Evolutionary conservation across 2,797 vertebrate species (phyloP).

Genomic region (Periophthalmus magnuspinnatus): DNA sequence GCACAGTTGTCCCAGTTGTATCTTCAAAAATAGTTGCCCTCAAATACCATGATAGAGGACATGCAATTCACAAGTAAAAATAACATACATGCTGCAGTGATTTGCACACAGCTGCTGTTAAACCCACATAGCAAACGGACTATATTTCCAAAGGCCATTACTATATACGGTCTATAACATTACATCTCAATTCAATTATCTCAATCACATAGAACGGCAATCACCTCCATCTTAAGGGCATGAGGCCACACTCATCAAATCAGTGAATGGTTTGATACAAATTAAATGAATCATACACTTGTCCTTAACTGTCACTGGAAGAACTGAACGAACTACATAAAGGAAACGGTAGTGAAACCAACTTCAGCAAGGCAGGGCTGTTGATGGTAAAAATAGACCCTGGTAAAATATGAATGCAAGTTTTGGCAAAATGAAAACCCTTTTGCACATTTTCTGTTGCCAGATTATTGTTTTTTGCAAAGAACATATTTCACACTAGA

Average conservation of each 20-base stretch:
- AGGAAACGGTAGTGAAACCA: not conserved
- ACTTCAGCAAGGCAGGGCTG: not conserved
- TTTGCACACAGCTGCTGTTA: constrained; percentile 19
- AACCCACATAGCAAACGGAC: constrained; percentile 2
- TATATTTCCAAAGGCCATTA: not conserved
- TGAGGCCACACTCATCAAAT: constrained; percentile 2
- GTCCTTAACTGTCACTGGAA: constrained; percentile 8
- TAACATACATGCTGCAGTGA: constrained; percentile 10
- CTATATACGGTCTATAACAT: not conserved
- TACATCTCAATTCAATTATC: constrained; percentile 12
- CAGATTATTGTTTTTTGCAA: not conserved
- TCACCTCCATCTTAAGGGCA: constrained; percentile 4
- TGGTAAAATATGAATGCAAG: not conserved
- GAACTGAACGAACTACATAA: not conserved
- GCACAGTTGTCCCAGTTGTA: constrained; percentile 55
- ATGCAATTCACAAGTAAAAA: constrained; percentile 40
- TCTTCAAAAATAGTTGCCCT: constrained; percentile 65
- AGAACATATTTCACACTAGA: not conserved
- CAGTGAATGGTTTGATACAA: constrained; percentile 6
- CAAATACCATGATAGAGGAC: constrained; percentile 49
- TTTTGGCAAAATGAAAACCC: not conserved
- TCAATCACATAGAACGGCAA: constrained; percentile 4
- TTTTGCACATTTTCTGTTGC: not conserved
- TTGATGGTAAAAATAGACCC: not conserved
- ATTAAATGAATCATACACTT: constrained; percentile 2